Base-by-base conservation (phyloP, 2,888 invertebrate species). In the Ariolimax columbianus region DNA sequence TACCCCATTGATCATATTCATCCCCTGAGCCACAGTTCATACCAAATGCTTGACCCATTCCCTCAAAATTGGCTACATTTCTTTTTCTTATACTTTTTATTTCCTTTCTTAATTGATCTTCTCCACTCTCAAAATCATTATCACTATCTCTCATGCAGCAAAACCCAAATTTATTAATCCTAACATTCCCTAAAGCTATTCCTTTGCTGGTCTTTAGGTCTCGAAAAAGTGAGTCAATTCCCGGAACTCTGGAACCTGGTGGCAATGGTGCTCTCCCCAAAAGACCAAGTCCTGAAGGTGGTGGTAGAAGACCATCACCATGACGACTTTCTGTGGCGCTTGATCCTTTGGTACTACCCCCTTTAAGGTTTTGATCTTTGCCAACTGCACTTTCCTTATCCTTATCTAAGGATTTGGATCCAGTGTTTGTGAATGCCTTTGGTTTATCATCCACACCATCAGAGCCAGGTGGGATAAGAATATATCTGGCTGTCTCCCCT, bases 401-500 rank as follows among this genome's bases (percentile, higher is more conserved):
- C 17, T 4, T 3, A 3, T 30, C 38, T 19, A 14, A 11, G 26
- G 73, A 43, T 14, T 9, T n/a, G 43, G 40, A 2, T 40, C 14
- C 47, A 11, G 2, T 19, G 0, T 4, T 47, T 14, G 4, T 47
- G 19, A 19, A 4, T n/a, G 30, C 26, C 17, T 51, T 19, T 33
- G 30, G 51, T 1, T n/a, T n/a, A n/a, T n/a, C 40, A 7, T n/a
- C 40, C 4, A n/a, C 30, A 38, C 19, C 80, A 23, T 70, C 38
- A 38, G 68, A 23, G 0, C 87, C 87, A 11, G 93, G 93, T 0
- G 92, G 91, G 17, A 94, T 85, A 0, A 95, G 93, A 85, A 95
- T 94, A 90, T 95, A 95, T 90, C 95, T 95, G 59, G 94, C 94
- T 11, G 95, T 95, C n/a, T 92, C 90, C 0, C 95, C 95, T 11